Percentiles rank a stretch among this genome's conserved stretches.
These are phyloP conservation scores for Mugil cephalus DNA, from an alignment of 2,113 vertebrate genomes.

Conservation along the genomic window DNA sequence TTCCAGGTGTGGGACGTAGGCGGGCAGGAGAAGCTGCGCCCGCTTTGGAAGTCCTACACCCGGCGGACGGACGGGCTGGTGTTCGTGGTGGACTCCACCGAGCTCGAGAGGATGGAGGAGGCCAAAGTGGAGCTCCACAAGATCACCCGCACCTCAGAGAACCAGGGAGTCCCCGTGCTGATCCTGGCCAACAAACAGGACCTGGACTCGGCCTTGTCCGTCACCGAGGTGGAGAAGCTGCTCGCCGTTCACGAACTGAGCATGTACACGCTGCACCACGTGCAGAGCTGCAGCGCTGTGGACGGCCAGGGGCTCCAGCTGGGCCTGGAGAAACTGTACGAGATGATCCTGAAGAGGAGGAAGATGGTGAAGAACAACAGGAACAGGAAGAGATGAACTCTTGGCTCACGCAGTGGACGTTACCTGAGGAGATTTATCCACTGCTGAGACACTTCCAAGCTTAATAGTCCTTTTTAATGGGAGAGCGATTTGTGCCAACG, in stretches of 20 bases:
- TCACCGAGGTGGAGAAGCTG: slow-evolving; percentile 88
- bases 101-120: slow-evolving; percentile 91
- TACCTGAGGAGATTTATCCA: slow-evolving; percentile 35
- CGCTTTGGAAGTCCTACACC: slow-evolving; percentile 93
- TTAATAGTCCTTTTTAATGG: slow-evolving; percentile 50
- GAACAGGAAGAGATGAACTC: slow-evolving; percentile 86
- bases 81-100: slow-evolving; percentile 91
- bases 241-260: slow-evolving; percentile 88
- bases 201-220: slow-evolving; percentile 81
- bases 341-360: slow-evolving; percentile 92
- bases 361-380: slow-evolving; percentile 86
- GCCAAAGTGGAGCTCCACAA: slow-evolving; percentile 91
- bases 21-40: slow-evolving; percentile 92
- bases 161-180: slow-evolving; percentile 91
- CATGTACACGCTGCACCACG: slow-evolving; percentile 85
- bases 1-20: slow-evolving; percentile 95
- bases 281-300: slow-evolving; percentile 91
- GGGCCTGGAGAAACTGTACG: slow-evolving; percentile 90
- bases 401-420: slow-evolving; percentile 3
- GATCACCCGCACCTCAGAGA: slow-evolving; percentile 90
- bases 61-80: slow-evolving; percentile 91
- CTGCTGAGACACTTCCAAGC: slow-evolving; percentile 56
- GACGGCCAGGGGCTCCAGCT: slow-evolving; percentile 89
- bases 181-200: slow-evolving; percentile 94
- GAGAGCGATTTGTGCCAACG: slow-evolving; percentile 64